Evolutionary conservation across 2,797 vertebrate genomes (phyloP), one percentile per base, ranked within the genome.

Genomic region (Bufotes viridis): DNA sequence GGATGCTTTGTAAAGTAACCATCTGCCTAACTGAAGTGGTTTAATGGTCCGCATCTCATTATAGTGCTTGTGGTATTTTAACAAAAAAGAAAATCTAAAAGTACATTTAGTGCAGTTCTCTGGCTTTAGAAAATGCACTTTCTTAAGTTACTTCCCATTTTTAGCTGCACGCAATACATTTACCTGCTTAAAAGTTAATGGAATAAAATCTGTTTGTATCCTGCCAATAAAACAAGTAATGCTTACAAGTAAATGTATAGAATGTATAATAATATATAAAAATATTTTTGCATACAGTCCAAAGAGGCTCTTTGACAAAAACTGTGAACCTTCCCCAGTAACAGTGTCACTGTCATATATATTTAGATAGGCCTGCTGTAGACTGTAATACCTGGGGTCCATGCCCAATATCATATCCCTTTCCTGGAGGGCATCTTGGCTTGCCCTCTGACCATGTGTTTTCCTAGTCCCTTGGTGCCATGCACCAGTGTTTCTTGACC

Each of bases 21-120:
- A 89, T 89, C 88, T 89, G 88, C 88, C 88, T 89, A 87, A 89
- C 85, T 89, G 85, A 89, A 89, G 88, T 83, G 88, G 85, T 87
- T 82, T 89, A 89, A 89, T 89, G 88, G 88, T 51, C 74, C 65
- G 85, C 85, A 89, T 89, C 88, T 87, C 88, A 89, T 89, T 89
- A 89, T 82, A 84, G 81, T 84, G 85, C 81, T 89, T 74, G 63
- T 89, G 85, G 85, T 87, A 89, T 85, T 87, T 89, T 87, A 87
- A 82, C 53, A 22, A 55, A 70, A 81, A 86, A 89, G 72, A 86
- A 82, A 87, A 86, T 51, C 34, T 87, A 51, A 89, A 89, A 87
- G 75, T 87, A 87, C 81, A 87, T 82, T 84, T 87, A 65, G n/a
- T 70, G 55, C 55, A 79, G 87, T 89, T 82, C 72, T 60, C 61